Evolutionary conservation across 37 sponge, comb jelly and placozoan genomes (phyloP), one percentile per base, ranked within the genome.

Genomic region (Axinella damicornis): DNA sequence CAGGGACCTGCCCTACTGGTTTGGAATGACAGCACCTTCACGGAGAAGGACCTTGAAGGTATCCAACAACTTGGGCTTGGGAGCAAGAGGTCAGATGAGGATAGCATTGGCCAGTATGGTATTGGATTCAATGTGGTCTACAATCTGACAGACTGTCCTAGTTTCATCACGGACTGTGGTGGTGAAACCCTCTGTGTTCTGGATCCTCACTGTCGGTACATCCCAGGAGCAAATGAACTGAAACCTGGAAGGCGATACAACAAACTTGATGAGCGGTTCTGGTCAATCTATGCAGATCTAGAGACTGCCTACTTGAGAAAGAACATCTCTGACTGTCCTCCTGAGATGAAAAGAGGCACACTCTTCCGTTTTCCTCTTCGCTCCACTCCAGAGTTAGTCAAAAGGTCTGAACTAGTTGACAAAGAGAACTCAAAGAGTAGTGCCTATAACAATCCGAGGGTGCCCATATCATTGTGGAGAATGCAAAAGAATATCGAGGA

Each of bases 61-160:
- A 93, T 93, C 52, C 79, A 84, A 53, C 70, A 85, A 27, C 79
- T 93, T 61, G 94, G 94, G n/a, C 57, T 74, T 24, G 94, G 94
- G 1, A 72, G 79, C 31, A 93, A 93, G 81, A 33, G 78, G 24
- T 71, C 63, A 30, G 79, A 89, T 36, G n/a, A 73, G 24, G 69
- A 83, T 5, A 71, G 63, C 38, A 85, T 89, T 77, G 94, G 94
- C 19, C 81, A 75, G 56, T 93, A 65, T 93, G 94, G 94, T 33
- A 85, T 93, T 78, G 94, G 94, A 53, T 93, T 93, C 79, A 93
- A 93, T 93, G 86, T 64, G 0, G 94, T 85, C 1, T 89, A 89
- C 81, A 90, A 89, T 81, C 65, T 85, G 5, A 85, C 86, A n/a
- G 86, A 85, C 77, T 93, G 94, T 69, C 94, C 94, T 27, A 80